These are phyloP conservation scores for Heterochromis multidens DNA, from an alignment of 2,113 vertebrate species.

Conservation along the genomic window DNA sequence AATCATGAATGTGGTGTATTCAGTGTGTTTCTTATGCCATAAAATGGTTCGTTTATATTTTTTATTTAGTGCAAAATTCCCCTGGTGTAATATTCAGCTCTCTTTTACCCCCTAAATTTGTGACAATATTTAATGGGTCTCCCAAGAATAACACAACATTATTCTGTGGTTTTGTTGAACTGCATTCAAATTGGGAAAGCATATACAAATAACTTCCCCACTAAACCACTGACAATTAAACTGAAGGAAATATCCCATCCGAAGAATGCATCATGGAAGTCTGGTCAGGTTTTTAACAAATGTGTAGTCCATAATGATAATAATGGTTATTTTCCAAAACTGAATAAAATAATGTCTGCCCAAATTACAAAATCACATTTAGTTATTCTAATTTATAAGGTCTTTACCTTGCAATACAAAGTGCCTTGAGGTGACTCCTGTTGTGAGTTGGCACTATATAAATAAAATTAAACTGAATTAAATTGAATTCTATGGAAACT, in stretches of 20 bases:
- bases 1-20: neutral
- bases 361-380: too few species aligned
- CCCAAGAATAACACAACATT: too few species aligned
- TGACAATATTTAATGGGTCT: neutral
- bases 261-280: neutral
- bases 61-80: neutral
- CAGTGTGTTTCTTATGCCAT: neutral
- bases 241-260: too few species aligned
- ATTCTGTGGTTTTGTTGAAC: neutral
- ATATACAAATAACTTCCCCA: neutral
- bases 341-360: neutral
- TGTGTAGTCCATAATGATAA: neutral
- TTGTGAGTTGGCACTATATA: neutral
- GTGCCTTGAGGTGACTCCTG: fast-evolving
- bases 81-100: fast-evolving
- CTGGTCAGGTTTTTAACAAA: neutral
- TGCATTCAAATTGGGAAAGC: neutral
- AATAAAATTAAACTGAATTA: neutral
- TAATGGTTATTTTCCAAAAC: neutral
- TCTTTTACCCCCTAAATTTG: neutral
- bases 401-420: neutral
- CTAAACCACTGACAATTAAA: too few species aligned
- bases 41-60: fast-evolving
- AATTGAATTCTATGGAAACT: neutral
- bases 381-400: too few species aligned